Evolutionary conservation across 2,888 invertebrate species (phyloP).

Genomic region (Dorcus parallelipipedus): DNA sequence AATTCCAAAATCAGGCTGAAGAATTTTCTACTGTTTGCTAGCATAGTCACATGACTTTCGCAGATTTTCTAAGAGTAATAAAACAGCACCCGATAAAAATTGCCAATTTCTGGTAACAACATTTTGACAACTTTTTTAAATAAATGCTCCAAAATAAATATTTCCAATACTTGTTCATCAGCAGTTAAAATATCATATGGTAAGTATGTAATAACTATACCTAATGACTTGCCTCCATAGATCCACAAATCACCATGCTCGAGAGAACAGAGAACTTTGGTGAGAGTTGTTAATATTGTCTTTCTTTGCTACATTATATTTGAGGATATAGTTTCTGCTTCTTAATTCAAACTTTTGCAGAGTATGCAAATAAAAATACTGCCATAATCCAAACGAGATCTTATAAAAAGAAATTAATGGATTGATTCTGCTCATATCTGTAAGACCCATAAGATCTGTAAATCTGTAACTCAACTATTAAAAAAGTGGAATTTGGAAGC

Average conservation of each 20-base stretch:
- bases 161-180: constrained; percentile 68
- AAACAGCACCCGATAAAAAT: constrained; percentile 73
- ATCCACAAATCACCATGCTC: constrained; percentile 77
- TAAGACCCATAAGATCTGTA: too few species aligned
- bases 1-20: constrained; percentile 8
- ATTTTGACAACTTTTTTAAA: constrained; percentile 70
- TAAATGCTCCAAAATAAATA: constrained; percentile 74
- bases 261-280: constrained; percentile 61
- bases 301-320: too few species aligned
- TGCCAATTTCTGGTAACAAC: constrained; percentile 72
- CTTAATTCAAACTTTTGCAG: too few species aligned
- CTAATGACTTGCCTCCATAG: constrained; percentile 85
- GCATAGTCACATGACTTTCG: constrained; percentile 64
- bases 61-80: constrained; percentile 75
- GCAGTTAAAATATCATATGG: constrained; percentile 69
- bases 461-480: too few species aligned
- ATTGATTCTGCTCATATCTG: too few species aligned
- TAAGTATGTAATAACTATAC: constrained; percentile 74
- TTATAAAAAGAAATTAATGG: too few species aligned
- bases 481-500: too few species aligned
- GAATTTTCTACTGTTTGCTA: constrained; percentile 41
- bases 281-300: constrained; percentile 68
- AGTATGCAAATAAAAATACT: too few species aligned
- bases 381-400: too few species aligned
- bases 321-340: too few species aligned